Conservation (phyloP, 2,113 vertebrate species). For the Butorides virescens region DNA sequence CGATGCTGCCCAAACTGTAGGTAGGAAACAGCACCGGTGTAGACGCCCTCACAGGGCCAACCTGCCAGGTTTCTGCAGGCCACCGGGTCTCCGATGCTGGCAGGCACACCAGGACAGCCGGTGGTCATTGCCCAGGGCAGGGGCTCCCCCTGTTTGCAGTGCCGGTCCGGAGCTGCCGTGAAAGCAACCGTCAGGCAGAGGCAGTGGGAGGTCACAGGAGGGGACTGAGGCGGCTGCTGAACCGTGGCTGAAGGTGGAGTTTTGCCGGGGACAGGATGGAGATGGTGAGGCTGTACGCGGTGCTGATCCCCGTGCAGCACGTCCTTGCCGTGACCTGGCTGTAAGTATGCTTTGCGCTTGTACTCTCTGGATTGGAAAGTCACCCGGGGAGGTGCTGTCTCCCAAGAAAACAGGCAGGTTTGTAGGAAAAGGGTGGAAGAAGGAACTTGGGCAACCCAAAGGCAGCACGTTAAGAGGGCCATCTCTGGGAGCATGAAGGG, state of each 20-base stretch:
- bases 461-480: neutral
- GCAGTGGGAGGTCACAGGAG: neutral
- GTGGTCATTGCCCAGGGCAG: neutral
- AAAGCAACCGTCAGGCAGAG: neutral
- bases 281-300: neutral
- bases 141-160: neutral
- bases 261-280: neutral
- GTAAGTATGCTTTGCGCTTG: neutral
- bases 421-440: neutral
- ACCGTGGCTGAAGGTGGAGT: neutral
- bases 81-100: fast-evolving
- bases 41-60: fast-evolving
- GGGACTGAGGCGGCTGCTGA: neutral
- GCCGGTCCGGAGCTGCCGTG: neutral
- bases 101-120: neutral
- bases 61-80: neutral
- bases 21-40: no score
- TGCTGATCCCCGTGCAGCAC: neutral
- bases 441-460: neutral
- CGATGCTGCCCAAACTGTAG: neutral
- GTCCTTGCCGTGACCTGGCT: neutral
- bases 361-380: neutral
- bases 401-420: neutral
- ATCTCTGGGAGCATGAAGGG: neutral
- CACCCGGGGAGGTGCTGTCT: neutral